Percentiles rank a stretch among this genome's conserved stretches.
These are phyloP conservation scores for Pteria penguin DNA, from an alignment of 2,888 invertebrate genomes.

Conservation along the genomic window DNA sequence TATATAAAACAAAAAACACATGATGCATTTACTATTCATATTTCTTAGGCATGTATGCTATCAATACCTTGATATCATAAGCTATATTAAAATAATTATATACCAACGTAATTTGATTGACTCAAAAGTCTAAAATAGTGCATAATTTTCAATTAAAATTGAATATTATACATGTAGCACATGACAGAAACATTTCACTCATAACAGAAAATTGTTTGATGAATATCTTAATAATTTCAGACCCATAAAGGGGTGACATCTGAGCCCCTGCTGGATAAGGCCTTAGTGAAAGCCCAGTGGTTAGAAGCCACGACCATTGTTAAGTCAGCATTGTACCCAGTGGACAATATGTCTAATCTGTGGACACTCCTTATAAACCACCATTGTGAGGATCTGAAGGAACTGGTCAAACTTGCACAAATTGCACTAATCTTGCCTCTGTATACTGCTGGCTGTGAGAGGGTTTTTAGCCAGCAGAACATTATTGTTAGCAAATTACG, in stretches of 20 bases:
- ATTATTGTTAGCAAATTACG: conserved; percentile 28
- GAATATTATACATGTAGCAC: fast-evolving
- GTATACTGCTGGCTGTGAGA: conserved; percentile 29
- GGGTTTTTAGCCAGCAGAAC: conserved; percentile 31
- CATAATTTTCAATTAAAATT: neutral
- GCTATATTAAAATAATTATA: too few species aligned
- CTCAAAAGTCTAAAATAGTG: too few species aligned
- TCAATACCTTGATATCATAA: too few species aligned
- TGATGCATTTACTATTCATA: too few species aligned
- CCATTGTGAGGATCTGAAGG: conserved; percentile 6
- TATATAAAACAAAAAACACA: too few species aligned
- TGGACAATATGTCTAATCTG: conserved; percentile 1
- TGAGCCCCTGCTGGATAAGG: neutral
- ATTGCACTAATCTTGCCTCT: conserved; percentile 23
- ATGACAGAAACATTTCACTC: fast-evolving
- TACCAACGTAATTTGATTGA: too few species aligned
- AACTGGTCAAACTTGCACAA: conserved; percentile 1
- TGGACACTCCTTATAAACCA: conserved; percentile 18
- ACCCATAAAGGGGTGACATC: neutral
- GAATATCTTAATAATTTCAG: neutral
- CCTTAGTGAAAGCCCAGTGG: conserved; percentile 6
- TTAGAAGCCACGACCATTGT: conserved; percentile 12
- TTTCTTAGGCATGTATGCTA: too few species aligned
- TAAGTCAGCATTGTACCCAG: conserved; percentile 13
- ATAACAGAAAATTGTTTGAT: neutral